Evolutionary conservation across 1,140 invertebrate species (phyloP), one percentile per base, ranked within the genome.

Genomic region (Lucilia cuprina): DNA sequence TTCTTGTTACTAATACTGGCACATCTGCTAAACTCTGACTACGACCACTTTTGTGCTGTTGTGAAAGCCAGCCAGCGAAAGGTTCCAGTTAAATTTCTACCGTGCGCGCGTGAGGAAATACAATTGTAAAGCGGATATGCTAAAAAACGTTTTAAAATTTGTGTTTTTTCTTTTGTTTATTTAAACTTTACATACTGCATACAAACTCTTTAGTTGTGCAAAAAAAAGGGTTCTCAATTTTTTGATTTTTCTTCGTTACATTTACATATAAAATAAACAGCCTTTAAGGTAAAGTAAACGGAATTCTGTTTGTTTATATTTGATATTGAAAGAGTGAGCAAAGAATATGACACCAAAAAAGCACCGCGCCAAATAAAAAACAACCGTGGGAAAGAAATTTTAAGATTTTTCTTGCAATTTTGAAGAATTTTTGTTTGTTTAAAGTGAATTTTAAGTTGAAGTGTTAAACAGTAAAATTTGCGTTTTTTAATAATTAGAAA

Each of bases 61-160:
- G 74, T 77, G 35, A n/a, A 77, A 13, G 74, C 74, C 74, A 77
- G 74, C 74, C 34, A 77, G 34, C 35, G 74, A 77, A 77, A 35
- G 74, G 74, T 77, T 77, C 74, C 74, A 77, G 74, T 77, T 77
- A 77, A 77, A 77, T 77, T 77, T 77, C 74, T 77, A 77, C 35
- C 34, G 74, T 77, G 74, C 74, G 74, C 74, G 74, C 74, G 74
- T 77, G 74, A 77, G 35, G 74, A 77, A 77, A 77, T 77, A 77
- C 74, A 77, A 77, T 77, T 77, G 74, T 77, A 77, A 77, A 77
- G 74, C 74, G 74, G 74, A 35, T 77, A 77, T 77, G 74, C 74
- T 1, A 35, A 77, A 77, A 47, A 55, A 41, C 34, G 74, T 77
- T 77, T 77, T 77, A 41, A 77, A 77, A 77, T 77, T 77, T 77